phyloP scores from a whole-genome alignment of 2,888 invertebrate genomes.

The Andrena dorsata region DNA sequence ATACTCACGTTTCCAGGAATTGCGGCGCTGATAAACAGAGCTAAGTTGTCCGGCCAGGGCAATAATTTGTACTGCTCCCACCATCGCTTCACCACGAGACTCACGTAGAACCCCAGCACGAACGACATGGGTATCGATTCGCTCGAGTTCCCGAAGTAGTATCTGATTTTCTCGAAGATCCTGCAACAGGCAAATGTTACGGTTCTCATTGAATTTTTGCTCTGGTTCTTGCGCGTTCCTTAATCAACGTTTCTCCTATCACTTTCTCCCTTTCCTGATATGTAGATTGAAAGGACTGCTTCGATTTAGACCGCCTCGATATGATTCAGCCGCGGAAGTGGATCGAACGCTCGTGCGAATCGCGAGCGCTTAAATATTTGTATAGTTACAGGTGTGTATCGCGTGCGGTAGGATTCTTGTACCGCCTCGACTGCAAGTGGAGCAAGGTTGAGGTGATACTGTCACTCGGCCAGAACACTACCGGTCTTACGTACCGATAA shows the following conservation, averaged over 20 bases:
- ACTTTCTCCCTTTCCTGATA: background rate
- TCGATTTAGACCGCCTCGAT: background rate
- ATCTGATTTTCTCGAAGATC: slow-evolving; percentile 93
- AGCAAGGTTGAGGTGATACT: slow-evolving; percentile 72
- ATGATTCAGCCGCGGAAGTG: background rate
- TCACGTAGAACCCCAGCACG: slow-evolving; percentile 97
- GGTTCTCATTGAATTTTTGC: slow-evolving; percentile 8
- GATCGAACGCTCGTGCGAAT: slow-evolving; percentile 8
- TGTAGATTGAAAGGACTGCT: background rate
- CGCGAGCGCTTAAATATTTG: slow-evolving; percentile 40
- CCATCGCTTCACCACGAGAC: slow-evolving; percentile 96
- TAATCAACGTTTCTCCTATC: slow-evolving; percentile 1
- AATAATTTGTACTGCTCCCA: slow-evolving; percentile 97
- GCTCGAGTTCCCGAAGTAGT: slow-evolving; percentile 94
- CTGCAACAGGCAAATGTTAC: slow-evolving; percentile 86
- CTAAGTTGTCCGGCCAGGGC: slow-evolving; percentile 97
- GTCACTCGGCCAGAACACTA: slow-evolving; percentile 50
- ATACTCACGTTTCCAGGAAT: slow-evolving; percentile 95
- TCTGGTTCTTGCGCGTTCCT: background rate
- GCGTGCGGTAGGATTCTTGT: slow-evolving; percentile 39
- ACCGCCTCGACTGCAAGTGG: slow-evolving; percentile 54
- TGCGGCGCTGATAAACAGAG: slow-evolving; percentile 95
- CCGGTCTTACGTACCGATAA: slow-evolving; percentile 51
- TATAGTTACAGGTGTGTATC: slow-evolving; percentile 29
- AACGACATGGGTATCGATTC: slow-evolving; percentile 98